These are phyloP conservation scores for Leptopilina myrica DNA, from an alignment of 2,888 invertebrate genomes.

Conservation along the genomic window DNA sequence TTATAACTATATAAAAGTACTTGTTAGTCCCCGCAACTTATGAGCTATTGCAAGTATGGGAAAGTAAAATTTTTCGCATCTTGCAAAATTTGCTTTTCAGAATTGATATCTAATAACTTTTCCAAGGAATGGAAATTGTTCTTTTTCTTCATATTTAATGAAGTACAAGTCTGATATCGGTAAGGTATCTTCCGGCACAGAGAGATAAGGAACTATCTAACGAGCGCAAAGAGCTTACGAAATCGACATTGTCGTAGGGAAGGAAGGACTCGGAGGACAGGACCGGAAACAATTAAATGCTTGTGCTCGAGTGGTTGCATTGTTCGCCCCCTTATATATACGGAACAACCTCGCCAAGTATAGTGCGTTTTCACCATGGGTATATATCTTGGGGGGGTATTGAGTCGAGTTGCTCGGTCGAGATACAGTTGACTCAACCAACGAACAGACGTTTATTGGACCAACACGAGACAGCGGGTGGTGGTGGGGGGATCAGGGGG, in stretches of 20 bases:
- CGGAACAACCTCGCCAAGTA: conserved; percentile 50
- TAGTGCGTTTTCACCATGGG: conserved; percentile 44
- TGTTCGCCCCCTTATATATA: conserved; percentile 57
- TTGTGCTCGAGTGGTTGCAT: conserved; percentile 66
- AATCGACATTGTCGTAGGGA: conserved; percentile 33
- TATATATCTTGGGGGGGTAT: conserved; percentile 47
- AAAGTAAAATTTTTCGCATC: too few relatives aligned
- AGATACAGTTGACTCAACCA: conserved; percentile 61
- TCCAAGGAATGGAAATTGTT: too few relatives aligned
- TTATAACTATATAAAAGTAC: too few relatives aligned
- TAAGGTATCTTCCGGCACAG: conserved; percentile 66
- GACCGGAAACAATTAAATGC: conserved; percentile 70
- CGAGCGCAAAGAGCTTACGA: conserved; percentile 64
- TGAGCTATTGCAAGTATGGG: too few relatives aligned
- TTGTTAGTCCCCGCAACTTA: too few relatives aligned
- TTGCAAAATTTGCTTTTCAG: background rate
- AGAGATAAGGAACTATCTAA: conserved; percentile 68
- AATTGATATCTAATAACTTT: background rate
- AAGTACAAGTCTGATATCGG: conserved; percentile 58
- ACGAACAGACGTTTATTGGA: conserved; percentile 61
- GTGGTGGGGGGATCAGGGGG: background rate
- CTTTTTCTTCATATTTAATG: background rate
- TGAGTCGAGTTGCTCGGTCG: conserved; percentile 57
- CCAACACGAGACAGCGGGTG: conserved; percentile 56
- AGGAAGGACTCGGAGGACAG: conserved; percentile 55